Evolutionary conservation across 2,888 invertebrate species (phyloP), one percentile per base, ranked within the genome.

Genomic region (Cataglyphis altisquamis): DNA sequence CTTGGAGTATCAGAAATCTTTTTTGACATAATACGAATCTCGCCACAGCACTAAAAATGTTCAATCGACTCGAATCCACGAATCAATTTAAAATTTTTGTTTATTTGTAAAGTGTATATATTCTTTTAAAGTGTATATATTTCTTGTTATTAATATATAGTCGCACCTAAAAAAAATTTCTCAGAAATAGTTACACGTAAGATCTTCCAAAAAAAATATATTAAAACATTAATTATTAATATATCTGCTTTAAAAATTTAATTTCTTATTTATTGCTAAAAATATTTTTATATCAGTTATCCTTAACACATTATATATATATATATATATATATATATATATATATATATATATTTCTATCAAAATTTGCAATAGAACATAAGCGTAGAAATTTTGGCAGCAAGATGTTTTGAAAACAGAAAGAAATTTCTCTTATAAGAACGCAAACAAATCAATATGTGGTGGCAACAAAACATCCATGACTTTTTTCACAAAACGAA

Each of bases 381-480:
- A 29, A 0, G 0, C 12, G 39, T 41, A 57, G 6, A 10, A 60
- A 67, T 41, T 29, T 29, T 29, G 25, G 10, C 18, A 39, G 12
- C n/a, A 68, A 60, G 45, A 60, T 80, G 72, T 70, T 80, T 80
- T 72, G 21, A 36, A 45, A 80, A 18, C 18, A 70, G 70, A 45
- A 32, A 57, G 18, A 12, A 45, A 4, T 18, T 36, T 52, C 1
- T 18, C n/a, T n/a, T n/a, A 3, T 45, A 45, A 10, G 3, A 67
- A 41, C 8, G 18, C 60, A 80, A 62, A 80, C 32, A 78, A 41
- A 32, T 5, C 39, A 25, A 45, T 57, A 21, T 6, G 1, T 39
- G n/a, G 21, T 15, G 18, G 55, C 10, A 57, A 57, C 21, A 21
- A 36, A 36, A 45, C 18, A 80, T 48, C 18, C 8, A 41, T 18